Evolutionary conservation across 2,888 invertebrate genomes (phyloP).

Genomic region (Griposia aprilina): DNA sequence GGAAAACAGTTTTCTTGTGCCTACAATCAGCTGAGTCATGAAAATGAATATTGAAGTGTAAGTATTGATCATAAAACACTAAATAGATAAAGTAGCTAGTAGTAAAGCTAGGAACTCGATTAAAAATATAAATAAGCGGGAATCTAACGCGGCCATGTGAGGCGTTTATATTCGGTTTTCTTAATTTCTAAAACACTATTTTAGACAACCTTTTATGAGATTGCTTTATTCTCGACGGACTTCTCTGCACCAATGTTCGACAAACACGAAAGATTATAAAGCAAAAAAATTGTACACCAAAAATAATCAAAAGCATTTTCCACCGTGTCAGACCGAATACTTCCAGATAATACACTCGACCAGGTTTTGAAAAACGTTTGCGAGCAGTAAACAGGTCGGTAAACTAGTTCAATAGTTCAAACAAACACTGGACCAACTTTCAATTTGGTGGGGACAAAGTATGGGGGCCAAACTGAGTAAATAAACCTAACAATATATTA

Average conservation of each 20-base stretch:
- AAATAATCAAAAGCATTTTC: slow-evolving; percentile 21
- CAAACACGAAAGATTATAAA: slow-evolving; percentile 10
- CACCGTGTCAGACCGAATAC: not conserved
- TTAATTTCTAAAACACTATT: not conserved
- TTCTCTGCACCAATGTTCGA: not conserved
- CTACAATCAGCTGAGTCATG: not conserved
- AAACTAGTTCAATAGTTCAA: slow-evolving; percentile 57
- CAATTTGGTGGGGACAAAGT: slow-evolving; percentile 57
- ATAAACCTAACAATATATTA: slow-evolving; percentile 37
- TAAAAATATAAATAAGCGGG: not conserved
- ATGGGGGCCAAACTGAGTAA: slow-evolving; percentile 35
- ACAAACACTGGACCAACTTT: slow-evolving; percentile 51
- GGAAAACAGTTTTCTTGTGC: not conserved
- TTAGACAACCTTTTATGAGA: not conserved
- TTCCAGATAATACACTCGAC: slow-evolving; percentile 21
- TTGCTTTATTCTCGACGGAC: not conserved
- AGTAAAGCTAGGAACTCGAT: not conserved
- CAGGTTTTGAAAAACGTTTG: slow-evolving; percentile 43
- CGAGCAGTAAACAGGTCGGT: slow-evolving; percentile 38
- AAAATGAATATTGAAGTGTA: not conserved
- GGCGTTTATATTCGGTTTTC: not conserved
- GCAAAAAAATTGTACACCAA: not conserved
- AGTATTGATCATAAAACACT: not conserved
- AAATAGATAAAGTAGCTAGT: not conserved
- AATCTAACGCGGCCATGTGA: not conserved